Percentiles rank a stretch among this genome's conserved stretches.
Evolutionary conservation across 2,113 vertebrate species (phyloP).

Genomic region (Choloepus hoffmanni): DNA sequence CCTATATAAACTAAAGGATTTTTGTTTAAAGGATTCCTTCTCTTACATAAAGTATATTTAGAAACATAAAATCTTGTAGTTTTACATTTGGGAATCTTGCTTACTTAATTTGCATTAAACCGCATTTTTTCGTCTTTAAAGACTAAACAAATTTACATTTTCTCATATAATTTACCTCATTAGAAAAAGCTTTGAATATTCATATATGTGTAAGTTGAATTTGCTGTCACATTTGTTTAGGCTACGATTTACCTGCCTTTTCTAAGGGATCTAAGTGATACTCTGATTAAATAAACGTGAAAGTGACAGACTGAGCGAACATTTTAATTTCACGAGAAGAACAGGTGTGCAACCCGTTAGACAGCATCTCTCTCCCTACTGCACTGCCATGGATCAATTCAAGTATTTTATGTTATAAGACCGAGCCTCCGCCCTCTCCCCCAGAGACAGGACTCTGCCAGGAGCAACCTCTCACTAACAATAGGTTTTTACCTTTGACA

Average conservation of each 20-base stretch:
- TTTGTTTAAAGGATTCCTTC: slow-evolving; percentile 59
- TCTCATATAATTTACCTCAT: slow-evolving; percentile 43
- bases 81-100: slow-evolving; percentile 64
- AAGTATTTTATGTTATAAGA: not conserved
- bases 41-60: slow-evolving; percentile 73
- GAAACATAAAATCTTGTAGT: slow-evolving; percentile 69
- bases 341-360: not conserved
- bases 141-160: slow-evolving; percentile 72
- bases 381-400: not conserved
- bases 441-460: not conserved
- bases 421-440: not conserved
- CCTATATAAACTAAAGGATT: slow-evolving; percentile 64
- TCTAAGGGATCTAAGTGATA: slow-evolving; percentile 45
- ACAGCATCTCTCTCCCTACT: not conserved
- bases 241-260: slow-evolving; percentile 73
- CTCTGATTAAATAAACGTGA: slow-evolving; percentile 78
- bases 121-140: slow-evolving; percentile 58
- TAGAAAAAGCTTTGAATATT: slow-evolving; percentile 73
- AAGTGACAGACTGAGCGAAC: slow-evolving; percentile 53
- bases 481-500: slow-evolving; percentile 34
- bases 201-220: slow-evolving; percentile 58
- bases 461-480: not conserved
- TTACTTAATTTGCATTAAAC: slow-evolving; percentile 75
- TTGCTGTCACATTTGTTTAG: slow-evolving; percentile 60
- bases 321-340: slow-evolving; percentile 67